Conservation (phyloP, 2,113 vertebrate species). For the Elaphurus davidianus region DNA sequence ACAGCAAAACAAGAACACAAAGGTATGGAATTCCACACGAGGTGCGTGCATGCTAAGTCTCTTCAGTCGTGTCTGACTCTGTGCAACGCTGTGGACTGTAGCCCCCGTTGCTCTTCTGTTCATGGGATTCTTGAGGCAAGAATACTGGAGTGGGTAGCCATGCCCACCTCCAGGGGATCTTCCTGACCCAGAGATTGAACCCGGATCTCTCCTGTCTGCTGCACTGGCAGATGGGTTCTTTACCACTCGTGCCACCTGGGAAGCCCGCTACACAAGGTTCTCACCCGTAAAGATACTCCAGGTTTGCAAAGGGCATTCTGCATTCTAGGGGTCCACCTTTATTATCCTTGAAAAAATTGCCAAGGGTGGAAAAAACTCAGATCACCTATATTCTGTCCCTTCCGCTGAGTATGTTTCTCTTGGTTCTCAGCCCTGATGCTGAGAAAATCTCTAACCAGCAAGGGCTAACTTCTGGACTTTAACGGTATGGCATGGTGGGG, state of each 20-base stretch:
- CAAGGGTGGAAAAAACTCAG: neutral
- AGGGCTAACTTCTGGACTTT: slow-evolving; percentile 1
- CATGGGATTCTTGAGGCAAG: neutral
- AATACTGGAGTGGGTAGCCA: neutral
- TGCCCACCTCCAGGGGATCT: neutral
- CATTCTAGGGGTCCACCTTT: neutral
- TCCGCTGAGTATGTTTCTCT: neutral
- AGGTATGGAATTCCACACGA: neutral
- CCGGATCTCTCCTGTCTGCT: neutral
- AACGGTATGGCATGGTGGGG: accelerated
- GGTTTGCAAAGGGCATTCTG: neutral
- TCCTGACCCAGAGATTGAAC: neutral
- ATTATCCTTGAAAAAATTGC: neutral
- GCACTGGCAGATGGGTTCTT: neutral
- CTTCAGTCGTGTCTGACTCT: neutral
- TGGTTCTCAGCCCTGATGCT: neutral
- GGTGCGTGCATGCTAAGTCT: neutral
- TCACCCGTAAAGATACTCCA: neutral
- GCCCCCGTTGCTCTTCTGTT: neutral
- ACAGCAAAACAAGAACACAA: neutral
- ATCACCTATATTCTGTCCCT: neutral
- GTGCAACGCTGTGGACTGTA: neutral
- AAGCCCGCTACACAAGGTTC: neutral
- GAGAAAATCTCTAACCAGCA: neutral
- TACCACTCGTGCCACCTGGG: neutral